Conservation (phyloP, 2,797 vertebrate species). For the Lindbergichthys nudifrons region DNA sequence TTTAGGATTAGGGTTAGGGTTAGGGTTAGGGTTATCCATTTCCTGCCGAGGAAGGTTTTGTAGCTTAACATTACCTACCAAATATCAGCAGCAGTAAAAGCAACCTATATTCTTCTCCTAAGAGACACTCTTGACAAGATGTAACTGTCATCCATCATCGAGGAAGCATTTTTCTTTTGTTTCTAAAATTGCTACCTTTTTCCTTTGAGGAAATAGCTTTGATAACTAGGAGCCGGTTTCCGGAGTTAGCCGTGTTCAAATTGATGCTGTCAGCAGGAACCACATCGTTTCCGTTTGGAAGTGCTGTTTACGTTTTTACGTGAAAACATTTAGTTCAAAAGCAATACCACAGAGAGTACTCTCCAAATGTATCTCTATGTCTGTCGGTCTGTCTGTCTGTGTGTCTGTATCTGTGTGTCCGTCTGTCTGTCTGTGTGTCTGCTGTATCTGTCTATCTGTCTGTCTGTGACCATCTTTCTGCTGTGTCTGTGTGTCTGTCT, state of each 20-base stretch:
- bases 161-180: constrained; percentile 28
- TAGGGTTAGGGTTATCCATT: too few relatives aligned
- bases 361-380: constrained; percentile 9
- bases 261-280: constrained; percentile 50
- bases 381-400: constrained; percentile 4
- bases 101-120: background rate
- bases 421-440: background rate
- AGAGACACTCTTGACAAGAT: constrained; percentile 29
- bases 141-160: constrained; percentile 40
- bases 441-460: too few relatives aligned
- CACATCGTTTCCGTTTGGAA: constrained; percentile 28
- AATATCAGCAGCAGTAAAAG: constrained; percentile 1
- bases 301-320: constrained; percentile 26
- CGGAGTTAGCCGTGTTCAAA: constrained; percentile 36
- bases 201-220: constrained; percentile 32
- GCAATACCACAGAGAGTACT: constrained; percentile 12
- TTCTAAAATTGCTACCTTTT: constrained; percentile 44
- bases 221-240: constrained; percentile 38
- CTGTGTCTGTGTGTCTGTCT: constrained; percentile 1
- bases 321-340: constrained; percentile 34
- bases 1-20: too few relatives aligned
- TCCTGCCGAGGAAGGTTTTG: background rate
- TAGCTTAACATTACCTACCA: background rate
- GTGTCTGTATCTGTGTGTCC: constrained; percentile 36
- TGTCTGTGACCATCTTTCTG: too few relatives aligned